Evolutionary conservation across 2,888 invertebrate genomes (phyloP), one percentile per base, ranked within the genome.

Genomic region (Orthosia cruda): DNA sequence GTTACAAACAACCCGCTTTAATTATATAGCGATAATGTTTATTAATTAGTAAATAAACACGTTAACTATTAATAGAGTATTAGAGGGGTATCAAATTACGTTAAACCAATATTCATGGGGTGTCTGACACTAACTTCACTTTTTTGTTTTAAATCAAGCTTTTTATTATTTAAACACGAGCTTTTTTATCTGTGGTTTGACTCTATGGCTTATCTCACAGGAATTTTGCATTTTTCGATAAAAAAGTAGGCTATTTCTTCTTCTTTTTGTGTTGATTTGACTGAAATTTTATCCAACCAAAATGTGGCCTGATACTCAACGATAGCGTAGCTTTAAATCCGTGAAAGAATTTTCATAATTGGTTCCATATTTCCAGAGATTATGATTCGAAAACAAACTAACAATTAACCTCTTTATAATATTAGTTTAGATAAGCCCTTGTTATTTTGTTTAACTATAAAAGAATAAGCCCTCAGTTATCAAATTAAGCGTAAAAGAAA

Each of bases 31-130:
- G 26, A 66, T 69, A 66, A 69, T 79, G 62, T 73, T 77, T 74
- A 78, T 83, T 83, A 75, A 76, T 79, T 75, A 74, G 45, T 62
- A 67, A 74, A 74, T 74, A 71, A 80, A 86, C 67, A 69, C 55
- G 40, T 54, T 69, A 0, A 26, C 65, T 77, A 76, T 77, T 77
- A 76, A 62, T 55, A 84, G 45, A n/a, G 45, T 57, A 20, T 61
- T 49, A 74, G 18, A 69, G 26, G 54, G 54, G 59, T 77, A 71
- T 77, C 71, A 15, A 45, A 55, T 77, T 77, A 77, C 77, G 4
- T 26, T 7, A 7, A n/a, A 64, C 15, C 11, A 9, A 52, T 49
- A 59, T 59, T 26, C 3, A 59, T 32, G 4, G 5, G 4, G 7
- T 20, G 20, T 49, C n/a, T 52, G 13, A 52, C 7, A 12, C 0